Evolutionary conservation across 92 coral and sea anemone species (phyloP).

Genomic region (Umimayanthus chanpuru): DNA sequence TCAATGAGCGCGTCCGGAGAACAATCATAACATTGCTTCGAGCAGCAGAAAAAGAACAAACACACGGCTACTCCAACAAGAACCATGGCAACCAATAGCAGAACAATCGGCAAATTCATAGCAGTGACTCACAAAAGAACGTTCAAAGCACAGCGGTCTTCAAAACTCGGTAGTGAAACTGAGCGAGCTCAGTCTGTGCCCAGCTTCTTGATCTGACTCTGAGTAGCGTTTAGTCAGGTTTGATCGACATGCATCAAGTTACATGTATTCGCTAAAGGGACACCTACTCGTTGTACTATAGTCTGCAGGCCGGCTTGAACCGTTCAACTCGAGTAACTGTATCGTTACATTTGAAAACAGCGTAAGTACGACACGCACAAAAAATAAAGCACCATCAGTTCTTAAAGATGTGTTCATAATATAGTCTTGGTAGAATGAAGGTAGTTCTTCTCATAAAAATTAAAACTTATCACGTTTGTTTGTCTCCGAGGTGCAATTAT

Average conservation of each 20-base stretch:
- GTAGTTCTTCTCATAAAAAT: no score
- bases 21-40: constrained; percentile 35
- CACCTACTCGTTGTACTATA: not conserved
- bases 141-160: not conserved
- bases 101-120: constrained; percentile 20
- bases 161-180: not conserved
- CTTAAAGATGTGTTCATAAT: no score
- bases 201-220: not conserved
- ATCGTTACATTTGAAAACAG: no score
- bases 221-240: not conserved
- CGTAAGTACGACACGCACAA: not conserved
- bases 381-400: no score
- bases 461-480: no score
- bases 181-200: not conserved
- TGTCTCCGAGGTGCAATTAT: not conserved
- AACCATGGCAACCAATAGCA: not conserved
- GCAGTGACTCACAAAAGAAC: not conserved
- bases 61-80: constrained; percentile 1
- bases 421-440: not conserved
- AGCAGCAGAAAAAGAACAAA: constrained; percentile 17
- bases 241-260: not conserved
- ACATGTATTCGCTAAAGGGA: not conserved
- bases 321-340: not conserved
- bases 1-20: constrained; percentile 15
- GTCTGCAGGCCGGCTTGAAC: not conserved